Percentiles rank a stretch among this genome's conserved stretches.
Conservation (phyloP, 2,113 vertebrate species). For the Camelus bactrianus region DNA sequence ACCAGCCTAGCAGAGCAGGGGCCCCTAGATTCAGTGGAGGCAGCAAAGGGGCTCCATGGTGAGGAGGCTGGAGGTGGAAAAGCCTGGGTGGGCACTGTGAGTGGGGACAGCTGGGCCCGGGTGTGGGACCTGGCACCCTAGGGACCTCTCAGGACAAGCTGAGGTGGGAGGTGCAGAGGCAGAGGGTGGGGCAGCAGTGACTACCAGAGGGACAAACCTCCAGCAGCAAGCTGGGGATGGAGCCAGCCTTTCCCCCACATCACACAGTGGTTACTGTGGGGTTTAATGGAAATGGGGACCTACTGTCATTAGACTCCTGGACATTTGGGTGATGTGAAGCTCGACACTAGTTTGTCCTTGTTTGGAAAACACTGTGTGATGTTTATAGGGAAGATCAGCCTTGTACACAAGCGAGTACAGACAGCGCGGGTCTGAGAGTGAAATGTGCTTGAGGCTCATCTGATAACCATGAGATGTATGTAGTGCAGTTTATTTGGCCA, state of each 20-base stretch:
- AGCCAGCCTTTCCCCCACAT: not conserved
- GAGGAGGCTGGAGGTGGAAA: not conserved
- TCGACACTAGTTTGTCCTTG: not conserved
- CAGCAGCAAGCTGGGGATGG: no score
- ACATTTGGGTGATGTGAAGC: no score
- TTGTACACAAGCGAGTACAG: not conserved
- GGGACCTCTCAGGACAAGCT: not conserved
- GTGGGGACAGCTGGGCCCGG: no score
- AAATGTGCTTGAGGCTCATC: not conserved
- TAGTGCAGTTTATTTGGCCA: not conserved
- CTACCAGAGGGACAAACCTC: not conserved
- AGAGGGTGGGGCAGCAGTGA: not conserved
- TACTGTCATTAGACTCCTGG: not conserved
- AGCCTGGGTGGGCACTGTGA: rapidly evolving
- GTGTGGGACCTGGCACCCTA: not conserved
- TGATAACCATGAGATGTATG: not conserved
- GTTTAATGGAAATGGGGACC: not conserved
- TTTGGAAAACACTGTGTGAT: not conserved
- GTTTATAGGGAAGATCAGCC: not conserved
- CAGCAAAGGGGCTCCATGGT: not conserved
- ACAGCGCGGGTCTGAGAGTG: no score
- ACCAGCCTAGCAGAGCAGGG: not conserved
- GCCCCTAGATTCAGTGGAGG: not conserved
- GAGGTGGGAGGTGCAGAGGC: not conserved
- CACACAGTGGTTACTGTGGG: not conserved